Conservation (phyloP, 2,888 invertebrate species). For the Agonopterix alstromeriana region DNA sequence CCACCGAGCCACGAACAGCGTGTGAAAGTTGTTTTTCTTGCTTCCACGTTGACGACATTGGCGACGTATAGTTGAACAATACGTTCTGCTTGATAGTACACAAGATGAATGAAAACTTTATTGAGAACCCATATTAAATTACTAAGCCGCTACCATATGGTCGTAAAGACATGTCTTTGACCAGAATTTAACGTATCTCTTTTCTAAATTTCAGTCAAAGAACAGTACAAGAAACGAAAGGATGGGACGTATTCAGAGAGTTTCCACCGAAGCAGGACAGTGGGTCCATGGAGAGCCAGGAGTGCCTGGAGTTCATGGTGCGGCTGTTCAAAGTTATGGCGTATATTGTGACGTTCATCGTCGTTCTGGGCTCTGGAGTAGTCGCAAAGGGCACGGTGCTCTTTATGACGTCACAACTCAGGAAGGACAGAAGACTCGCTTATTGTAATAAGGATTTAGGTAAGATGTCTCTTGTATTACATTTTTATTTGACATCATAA, state of each 20-base stretch:
- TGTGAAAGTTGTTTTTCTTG: slow-evolving; percentile 69
- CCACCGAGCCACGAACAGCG: slow-evolving; percentile 32
- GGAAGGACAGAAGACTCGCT: slow-evolving; percentile 83
- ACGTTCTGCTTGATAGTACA: no score
- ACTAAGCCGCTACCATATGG: no score
- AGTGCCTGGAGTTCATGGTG: slow-evolving; percentile 89
- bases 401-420: slow-evolving; percentile 94
- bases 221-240: slow-evolving; percentile 91
- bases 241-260: slow-evolving; percentile 98
- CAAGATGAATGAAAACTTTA: no score
- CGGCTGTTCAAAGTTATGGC: slow-evolving; percentile 90
- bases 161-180: no score
- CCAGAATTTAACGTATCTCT: no score
- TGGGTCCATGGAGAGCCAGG: slow-evolving; percentile 92
- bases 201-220: slow-evolving; percentile 80
- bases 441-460: slow-evolving; percentile 93
- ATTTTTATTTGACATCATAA: not conserved
- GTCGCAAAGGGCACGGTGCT: slow-evolving; percentile 92
- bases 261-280: slow-evolving; percentile 93
- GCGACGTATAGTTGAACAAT: slow-evolving; percentile 9
- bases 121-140: no score
- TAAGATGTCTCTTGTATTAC: slow-evolving; percentile 47
- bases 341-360: slow-evolving; percentile 89
- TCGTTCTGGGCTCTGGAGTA: slow-evolving; percentile 90
- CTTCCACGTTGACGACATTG: slow-evolving; percentile 25